A percentile compares a stretch with the other conserved stretches of the same genome.
Evolutionary conservation across 1,140 invertebrate genomes (phyloP).

Genomic region (Andrena cerasifolii): DNA sequence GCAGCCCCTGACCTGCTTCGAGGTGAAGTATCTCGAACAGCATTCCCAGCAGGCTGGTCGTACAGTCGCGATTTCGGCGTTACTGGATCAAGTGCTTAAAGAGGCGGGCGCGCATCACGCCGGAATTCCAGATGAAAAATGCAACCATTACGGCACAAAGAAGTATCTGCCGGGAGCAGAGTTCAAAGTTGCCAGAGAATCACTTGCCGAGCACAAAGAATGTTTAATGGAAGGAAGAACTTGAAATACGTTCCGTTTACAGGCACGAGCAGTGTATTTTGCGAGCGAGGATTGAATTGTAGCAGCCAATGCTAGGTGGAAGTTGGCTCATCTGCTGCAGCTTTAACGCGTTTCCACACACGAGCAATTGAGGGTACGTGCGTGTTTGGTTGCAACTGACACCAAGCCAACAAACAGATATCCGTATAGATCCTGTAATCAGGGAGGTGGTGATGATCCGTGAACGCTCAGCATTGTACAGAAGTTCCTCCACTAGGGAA

Average conservation of each 20-base stretch:
- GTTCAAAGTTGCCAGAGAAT: background rate
- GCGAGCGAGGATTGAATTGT: background rate
- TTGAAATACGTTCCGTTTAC: too few relatives aligned
- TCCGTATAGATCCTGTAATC: conserved; percentile 43
- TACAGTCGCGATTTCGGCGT: conserved; percentile 45
- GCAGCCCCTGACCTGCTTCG: conserved; percentile 48
- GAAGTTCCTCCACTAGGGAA: conserved; percentile 7
- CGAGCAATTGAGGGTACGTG: background rate
- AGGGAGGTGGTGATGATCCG: conserved; percentile 48
- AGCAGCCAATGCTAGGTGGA: background rate
- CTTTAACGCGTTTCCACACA: background rate
- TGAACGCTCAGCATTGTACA: conserved; percentile 26
- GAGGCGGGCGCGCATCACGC: conserved; percentile 17
- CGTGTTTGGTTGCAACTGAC: conserved; percentile 11
- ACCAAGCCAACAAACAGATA: conserved; percentile 29
- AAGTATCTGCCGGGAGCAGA: background rate
- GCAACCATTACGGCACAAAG: background rate
- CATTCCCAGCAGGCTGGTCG: conserved; percentile 31
- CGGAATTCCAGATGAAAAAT: background rate
- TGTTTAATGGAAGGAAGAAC: too few relatives aligned
- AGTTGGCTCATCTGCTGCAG: background rate
- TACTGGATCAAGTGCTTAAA: conserved; percentile 52
- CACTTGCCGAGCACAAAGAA: background rate
- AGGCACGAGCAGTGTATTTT: too few relatives aligned
- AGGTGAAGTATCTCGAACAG: conserved; percentile 41